These are phyloP conservation scores for Lagopus leucura DNA, from an alignment of 2,113 vertebrate species.

Conservation along the genomic window DNA sequence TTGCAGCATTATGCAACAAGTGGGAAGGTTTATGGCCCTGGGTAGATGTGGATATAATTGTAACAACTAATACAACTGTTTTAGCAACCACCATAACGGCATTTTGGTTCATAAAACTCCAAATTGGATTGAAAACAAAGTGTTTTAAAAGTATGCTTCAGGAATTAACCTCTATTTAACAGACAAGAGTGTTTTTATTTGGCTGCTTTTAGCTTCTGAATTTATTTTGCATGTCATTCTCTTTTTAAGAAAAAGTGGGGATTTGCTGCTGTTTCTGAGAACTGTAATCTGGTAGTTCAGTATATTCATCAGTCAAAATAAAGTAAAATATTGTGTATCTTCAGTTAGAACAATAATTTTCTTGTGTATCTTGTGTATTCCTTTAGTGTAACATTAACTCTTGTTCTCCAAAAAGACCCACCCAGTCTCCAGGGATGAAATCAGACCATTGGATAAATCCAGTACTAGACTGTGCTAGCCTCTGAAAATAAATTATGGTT, in stretches of 20 bases:
- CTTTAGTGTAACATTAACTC: not conserved
- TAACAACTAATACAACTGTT: constrained; percentile 23
- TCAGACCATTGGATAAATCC: not conserved
- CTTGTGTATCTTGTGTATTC: not conserved
- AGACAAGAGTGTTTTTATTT: not conserved
- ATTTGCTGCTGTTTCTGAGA: not conserved
- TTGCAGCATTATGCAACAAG: constrained; percentile 45
- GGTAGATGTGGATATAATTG: constrained; percentile 15
- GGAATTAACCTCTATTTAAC: not conserved
- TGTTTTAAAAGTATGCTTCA: not conserved
- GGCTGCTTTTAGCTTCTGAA: not conserved
- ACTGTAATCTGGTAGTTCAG: not conserved
- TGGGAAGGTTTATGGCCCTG: constrained; percentile 30
- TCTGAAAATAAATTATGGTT: not conserved
- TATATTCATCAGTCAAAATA: not conserved
- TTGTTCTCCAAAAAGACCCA: not conserved
- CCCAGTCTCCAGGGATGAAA: not conserved
- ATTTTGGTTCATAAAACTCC: not conserved
- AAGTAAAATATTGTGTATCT: not conserved
- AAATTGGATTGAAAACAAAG: not conserved
- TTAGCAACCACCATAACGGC: constrained; percentile 1
- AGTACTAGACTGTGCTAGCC: not conserved
- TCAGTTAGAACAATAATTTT: not conserved
- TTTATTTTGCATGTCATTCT: not conserved
- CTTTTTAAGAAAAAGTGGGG: constrained; percentile 10